Conservation (phyloP, 2,113 vertebrate species). For the Rhagologus leucostigma region DNA sequence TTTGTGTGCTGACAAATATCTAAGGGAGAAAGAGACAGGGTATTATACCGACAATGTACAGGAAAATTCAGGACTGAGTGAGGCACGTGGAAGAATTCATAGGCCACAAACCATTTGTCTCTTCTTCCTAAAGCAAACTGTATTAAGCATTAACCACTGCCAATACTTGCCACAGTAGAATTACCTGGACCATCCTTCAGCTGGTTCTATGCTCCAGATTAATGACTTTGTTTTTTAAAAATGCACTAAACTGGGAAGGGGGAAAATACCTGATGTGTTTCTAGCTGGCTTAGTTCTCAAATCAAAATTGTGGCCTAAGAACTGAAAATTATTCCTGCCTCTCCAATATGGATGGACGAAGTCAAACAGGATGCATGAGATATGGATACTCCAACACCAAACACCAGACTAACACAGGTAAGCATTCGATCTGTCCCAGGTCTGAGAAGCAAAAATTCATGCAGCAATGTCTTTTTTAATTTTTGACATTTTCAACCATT, state of each 20-base stretch:
- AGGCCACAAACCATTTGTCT: slow-evolving; percentile 30
- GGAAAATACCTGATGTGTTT: neutral
- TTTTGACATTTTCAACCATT: neutral
- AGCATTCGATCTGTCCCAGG: neutral
- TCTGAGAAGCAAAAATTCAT: neutral
- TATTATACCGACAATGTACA: slow-evolving; percentile 18
- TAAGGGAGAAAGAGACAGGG: neutral
- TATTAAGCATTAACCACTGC: slow-evolving; percentile 42
- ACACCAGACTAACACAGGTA: neutral
- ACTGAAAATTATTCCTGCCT: neutral
- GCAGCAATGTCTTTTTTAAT: neutral
- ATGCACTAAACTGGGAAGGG: neutral
- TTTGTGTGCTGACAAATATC: slow-evolving; percentile 68
- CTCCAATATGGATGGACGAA: neutral
- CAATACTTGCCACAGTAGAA: slow-evolving; percentile 11
- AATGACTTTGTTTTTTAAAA: neutral
- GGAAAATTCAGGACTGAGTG: neutral
- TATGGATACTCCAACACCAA: neutral
- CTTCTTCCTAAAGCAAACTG: slow-evolving; percentile 44
- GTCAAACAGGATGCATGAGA: neutral
- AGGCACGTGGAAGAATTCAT: slow-evolving; percentile 4
- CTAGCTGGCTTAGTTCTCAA: neutral
- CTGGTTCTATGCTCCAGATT: neutral
- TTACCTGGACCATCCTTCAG: neutral
- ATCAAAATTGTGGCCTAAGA: neutral